Percentiles rank a stretch among this genome's conserved stretches.
phyloP scores from a whole-genome alignment of 1,140 invertebrate genomes.

The Protaetia brevitarsis region DNA sequence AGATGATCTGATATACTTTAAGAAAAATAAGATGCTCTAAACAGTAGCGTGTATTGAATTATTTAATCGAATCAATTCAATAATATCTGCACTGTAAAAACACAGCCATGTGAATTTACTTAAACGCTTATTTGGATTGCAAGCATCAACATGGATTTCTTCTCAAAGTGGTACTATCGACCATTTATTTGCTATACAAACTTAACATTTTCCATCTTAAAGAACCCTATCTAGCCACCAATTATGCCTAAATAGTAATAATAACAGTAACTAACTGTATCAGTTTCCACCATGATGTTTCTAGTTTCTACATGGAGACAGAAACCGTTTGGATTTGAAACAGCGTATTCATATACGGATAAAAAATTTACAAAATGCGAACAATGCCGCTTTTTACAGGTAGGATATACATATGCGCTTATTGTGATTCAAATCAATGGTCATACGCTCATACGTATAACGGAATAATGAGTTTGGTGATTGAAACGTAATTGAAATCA shows the following conservation, averaged over 20 bases:
- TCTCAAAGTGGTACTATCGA: background rate
- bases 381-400: background rate
- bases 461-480: constrained; percentile 7
- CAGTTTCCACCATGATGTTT: background rate
- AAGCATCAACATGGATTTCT: background rate
- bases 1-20: too few species aligned
- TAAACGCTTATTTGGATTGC: too few species aligned
- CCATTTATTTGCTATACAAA: background rate
- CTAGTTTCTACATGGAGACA: background rate
- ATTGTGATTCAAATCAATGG: constrained; percentile 1
- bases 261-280: background rate
- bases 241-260: constrained; percentile 4
- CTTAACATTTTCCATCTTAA: background rate
- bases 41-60: too few species aligned
- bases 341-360: background rate
- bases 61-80: too few species aligned
- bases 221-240: background rate
- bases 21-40: too few species aligned
- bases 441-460: background rate
- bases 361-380: constrained; percentile 14
- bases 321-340: background rate
- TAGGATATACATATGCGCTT: background rate
- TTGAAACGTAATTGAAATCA: constrained; percentile 12
- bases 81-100: too few species aligned
- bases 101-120: too few species aligned